Evolutionary conservation across 2,888 invertebrate species (phyloP).

Genomic region (Aphrophora alni): DNA sequence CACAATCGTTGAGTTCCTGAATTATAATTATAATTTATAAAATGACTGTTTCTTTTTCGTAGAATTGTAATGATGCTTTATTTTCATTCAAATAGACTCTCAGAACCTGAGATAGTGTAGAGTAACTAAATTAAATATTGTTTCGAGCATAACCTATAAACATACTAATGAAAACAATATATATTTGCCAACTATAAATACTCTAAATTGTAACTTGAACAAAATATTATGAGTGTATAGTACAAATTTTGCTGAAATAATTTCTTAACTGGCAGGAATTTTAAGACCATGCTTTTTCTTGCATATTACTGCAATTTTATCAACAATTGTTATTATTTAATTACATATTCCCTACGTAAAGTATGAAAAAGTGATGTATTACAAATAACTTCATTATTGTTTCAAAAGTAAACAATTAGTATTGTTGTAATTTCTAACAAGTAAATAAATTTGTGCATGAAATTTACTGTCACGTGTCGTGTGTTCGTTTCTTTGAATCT

Average conservation of each 20-base stretch:
- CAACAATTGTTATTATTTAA: not conserved
- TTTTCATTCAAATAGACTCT: too few species aligned
- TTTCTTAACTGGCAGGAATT: not conserved
- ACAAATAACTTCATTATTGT: not conserved
- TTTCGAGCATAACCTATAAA: not conserved
- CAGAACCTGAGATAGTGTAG: too few species aligned
- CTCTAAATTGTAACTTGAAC: not conserved
- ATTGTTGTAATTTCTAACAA: not conserved
- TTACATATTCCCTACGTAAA: not conserved
- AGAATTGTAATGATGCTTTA: too few species aligned
- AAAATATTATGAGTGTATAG: not conserved
- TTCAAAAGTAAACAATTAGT: too few species aligned
- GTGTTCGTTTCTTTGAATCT: constrained; percentile 59
- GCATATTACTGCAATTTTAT: not conserved
- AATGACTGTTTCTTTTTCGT: too few species aligned
- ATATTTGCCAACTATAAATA: not conserved
- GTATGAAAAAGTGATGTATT: not conserved
- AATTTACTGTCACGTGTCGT: constrained; percentile 37
- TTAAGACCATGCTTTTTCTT: not conserved
- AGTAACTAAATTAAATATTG: too few species aligned
- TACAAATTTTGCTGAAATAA: not conserved
- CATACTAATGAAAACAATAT: not conserved
- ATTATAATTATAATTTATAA: too few species aligned
- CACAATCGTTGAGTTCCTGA: too few species aligned
- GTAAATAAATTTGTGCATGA: not conserved